Evolutionary conservation across 2,797 vertebrate species (phyloP).

Genomic region (Catostomus latipinnis): DNA sequence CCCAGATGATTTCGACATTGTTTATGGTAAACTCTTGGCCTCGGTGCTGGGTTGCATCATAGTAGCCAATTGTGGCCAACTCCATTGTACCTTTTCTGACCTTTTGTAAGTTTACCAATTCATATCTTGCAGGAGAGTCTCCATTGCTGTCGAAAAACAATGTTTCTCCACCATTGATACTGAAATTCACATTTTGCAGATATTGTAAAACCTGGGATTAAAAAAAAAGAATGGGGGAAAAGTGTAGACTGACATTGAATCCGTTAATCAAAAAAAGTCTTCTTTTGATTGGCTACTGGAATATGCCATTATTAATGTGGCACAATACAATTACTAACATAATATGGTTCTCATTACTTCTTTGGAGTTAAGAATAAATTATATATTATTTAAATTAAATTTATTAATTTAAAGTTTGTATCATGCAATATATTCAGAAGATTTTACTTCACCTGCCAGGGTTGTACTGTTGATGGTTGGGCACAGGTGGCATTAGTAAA

Average conservation of each 20-base stretch:
- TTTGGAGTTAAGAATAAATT: not conserved
- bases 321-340: too few relatives aligned
- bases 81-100: slow-evolving; percentile 53
- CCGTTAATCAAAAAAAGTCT: too few relatives aligned
- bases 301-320: too few relatives aligned
- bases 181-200: slow-evolving; percentile 49
- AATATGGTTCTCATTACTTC: too few relatives aligned
- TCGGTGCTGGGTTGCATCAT: slow-evolving; percentile 61
- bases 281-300: too few relatives aligned
- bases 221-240: not conserved
- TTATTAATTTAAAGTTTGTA: not conserved
- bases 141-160: slow-evolving; percentile 63
- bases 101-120: slow-evolving; percentile 63
- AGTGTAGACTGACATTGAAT: too few relatives aligned
- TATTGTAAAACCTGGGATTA: slow-evolving; percentile 61
- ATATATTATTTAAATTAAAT: not conserved
- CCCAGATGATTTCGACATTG: slow-evolving; percentile 56
- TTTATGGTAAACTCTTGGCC: slow-evolving; percentile 57
- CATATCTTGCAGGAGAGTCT: slow-evolving; percentile 62
- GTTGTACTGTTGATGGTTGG: slow-evolving; percentile 70
- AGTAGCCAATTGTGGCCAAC: slow-evolving; percentile 61
- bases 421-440: not conserved
- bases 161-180: slow-evolving; percentile 55
- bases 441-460: slow-evolving; percentile 77
- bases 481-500: slow-evolving; percentile 68